A percentile compares a stretch with the other conserved stretches of the same genome.
Evolutionary conservation across 2,113 vertebrate genomes (phyloP).

Genomic region (Casuarius casuarius): DNA sequence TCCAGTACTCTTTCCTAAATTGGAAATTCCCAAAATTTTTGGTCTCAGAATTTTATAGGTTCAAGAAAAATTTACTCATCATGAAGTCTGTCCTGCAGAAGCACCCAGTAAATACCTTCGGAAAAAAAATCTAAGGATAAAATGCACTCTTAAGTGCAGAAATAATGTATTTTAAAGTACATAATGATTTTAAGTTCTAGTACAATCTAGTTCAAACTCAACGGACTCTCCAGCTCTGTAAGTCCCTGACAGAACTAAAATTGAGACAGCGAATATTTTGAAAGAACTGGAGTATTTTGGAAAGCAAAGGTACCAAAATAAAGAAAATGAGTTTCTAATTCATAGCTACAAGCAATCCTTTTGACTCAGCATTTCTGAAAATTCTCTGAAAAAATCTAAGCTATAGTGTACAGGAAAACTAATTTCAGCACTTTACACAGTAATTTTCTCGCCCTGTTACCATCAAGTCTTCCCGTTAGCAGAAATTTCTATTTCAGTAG

Average conservation of each 20-base stretch:
- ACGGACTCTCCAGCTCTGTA: rapidly evolving
- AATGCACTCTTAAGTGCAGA: not conserved
- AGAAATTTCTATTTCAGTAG: not conserved
- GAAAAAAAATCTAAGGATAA: not conserved
- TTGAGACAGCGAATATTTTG: not conserved
- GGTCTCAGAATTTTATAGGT: not conserved
- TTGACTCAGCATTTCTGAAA: not conserved
- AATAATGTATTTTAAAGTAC: not conserved
- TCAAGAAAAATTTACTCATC: not conserved
- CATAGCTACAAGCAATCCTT: not conserved
- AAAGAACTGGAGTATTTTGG: not conserved
- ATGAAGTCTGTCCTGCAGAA: not conserved
- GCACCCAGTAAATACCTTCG: not conserved
- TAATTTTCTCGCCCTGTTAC: not conserved
- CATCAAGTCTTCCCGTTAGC: not conserved
- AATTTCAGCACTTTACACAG: not conserved
- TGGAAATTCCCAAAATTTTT: not conserved
- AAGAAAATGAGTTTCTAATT: not conserved
- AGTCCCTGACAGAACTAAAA: not conserved
- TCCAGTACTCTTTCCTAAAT: not conserved
- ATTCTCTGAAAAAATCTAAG: not conserved
- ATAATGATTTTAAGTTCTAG: no score
- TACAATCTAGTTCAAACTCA: not conserved
- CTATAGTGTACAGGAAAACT: not conserved
- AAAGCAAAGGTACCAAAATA: not conserved